A percentile compares a stretch with the other conserved stretches of the same genome.
Evolutionary conservation across 2,888 invertebrate genomes (phyloP).

Genomic region (Ctena decussata): DNA sequence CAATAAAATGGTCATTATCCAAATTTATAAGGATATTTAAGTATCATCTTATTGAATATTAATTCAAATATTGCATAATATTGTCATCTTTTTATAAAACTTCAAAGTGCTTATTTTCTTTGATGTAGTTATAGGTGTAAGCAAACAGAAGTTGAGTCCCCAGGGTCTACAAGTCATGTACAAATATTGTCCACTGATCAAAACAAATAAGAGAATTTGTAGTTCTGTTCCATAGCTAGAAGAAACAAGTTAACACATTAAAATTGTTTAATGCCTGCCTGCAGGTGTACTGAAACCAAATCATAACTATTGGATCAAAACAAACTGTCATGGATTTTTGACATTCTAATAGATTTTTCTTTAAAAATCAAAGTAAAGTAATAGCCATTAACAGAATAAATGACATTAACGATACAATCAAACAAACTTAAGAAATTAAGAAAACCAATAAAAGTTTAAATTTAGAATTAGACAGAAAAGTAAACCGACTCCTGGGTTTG

Average conservation of each 20-base stretch:
- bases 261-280: background rate
- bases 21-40: background rate
- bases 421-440: background rate
- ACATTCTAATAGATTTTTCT: background rate
- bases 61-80: background rate
- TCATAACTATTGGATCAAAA: background rate
- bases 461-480: too few species aligned
- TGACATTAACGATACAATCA: background rate
- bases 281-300: background rate
- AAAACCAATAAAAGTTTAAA: background rate
- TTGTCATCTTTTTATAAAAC: conserved; percentile 6
- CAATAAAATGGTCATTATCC: background rate
- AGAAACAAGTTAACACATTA: background rate
- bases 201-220: background rate
- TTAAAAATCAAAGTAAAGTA: background rate
- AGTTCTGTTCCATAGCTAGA: background rate
- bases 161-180: background rate
- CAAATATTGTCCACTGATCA: background rate
- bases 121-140: background rate
- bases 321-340: background rate
- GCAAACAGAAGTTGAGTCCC: background rate
- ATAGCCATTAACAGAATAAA: background rate
- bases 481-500: background rate
- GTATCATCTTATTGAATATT: conserved; percentile 5
- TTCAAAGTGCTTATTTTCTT: background rate